Evolutionary conservation across 2,888 invertebrate genomes (phyloP).

Genomic region (Balanococcus diminutus): DNA sequence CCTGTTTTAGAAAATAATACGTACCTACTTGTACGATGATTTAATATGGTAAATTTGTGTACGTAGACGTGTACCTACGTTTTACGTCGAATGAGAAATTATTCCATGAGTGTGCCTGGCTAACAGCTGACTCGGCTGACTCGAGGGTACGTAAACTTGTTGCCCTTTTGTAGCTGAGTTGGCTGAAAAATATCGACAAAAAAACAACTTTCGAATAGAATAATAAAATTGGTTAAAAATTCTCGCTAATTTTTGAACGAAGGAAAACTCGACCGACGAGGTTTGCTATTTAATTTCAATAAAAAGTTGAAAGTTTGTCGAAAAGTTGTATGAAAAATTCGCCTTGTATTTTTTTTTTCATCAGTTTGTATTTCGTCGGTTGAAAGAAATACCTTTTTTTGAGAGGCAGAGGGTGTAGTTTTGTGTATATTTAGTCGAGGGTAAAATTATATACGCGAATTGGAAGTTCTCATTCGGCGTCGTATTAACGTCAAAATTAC

Average conservation of each 20-base stretch:
- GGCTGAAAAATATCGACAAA: neutral
- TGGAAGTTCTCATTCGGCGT: constrained; percentile 9
- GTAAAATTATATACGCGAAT: neutral
- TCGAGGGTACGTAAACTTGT: neutral
- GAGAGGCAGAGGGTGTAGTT: neutral
- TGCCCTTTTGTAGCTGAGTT: neutral
- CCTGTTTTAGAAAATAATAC: neutral
- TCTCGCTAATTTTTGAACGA: neutral
- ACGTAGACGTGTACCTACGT: neutral
- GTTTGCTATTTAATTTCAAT: neutral
- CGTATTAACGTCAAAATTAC: constrained; percentile 28
- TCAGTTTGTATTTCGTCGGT: neutral
- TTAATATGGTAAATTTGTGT: neutral
- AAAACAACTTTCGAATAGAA: too few relatives aligned
- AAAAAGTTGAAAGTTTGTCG: neutral
- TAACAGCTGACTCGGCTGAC: neutral
- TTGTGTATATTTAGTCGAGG: neutral
- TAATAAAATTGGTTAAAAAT: too few relatives aligned
- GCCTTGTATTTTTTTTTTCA: neutral
- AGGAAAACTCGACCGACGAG: neutral
- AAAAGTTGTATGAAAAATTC: neutral
- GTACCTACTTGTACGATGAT: neutral
- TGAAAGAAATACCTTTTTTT: neutral
- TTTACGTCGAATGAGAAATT: constrained; percentile 4
- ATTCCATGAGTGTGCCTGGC: neutral